A percentile compares a stretch with the other conserved stretches of the same genome.
These are phyloP conservation scores for Diaphora mendica DNA, from an alignment of 2,888 invertebrate genomes.

Conservation along the genomic window DNA sequence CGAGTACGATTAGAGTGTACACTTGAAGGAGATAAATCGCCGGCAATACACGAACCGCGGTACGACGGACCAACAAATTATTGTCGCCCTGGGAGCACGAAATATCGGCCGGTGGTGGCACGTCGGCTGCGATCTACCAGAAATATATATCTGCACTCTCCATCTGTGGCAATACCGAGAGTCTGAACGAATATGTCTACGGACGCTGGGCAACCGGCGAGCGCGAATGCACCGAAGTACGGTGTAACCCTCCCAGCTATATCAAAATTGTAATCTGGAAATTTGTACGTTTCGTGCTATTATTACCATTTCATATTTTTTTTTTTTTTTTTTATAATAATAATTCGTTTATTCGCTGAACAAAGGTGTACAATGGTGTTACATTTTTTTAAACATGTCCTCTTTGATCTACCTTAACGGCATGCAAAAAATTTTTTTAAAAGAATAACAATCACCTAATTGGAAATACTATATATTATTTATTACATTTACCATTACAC, in stretches of 20 bases:
- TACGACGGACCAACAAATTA: slow-evolving; percentile 82
- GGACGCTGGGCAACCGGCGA: slow-evolving; percentile 22
- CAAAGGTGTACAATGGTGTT: too few relatives aligned
- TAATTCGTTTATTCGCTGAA: too few relatives aligned
- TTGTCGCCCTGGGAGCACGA: slow-evolving; percentile 80
- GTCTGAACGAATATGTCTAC: slow-evolving; percentile 49
- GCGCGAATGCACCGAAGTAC: slow-evolving; percentile 35
- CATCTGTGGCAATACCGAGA: slow-evolving; percentile 56
- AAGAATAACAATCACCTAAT: too few relatives aligned
- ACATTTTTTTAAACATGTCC: too few relatives aligned
- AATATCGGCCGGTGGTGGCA: slow-evolving; percentile 73
- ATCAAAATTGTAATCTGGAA: slow-evolving; percentile 14
- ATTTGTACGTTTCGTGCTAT: background rate
- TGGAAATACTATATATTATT: too few relatives aligned
- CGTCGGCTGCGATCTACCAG: slow-evolving; percentile 67
- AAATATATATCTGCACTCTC: slow-evolving; percentile 66
- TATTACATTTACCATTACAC: too few relatives aligned
- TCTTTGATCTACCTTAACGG: too few relatives aligned
- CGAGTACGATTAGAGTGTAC: slow-evolving; percentile 68
- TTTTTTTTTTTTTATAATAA: too few relatives aligned
- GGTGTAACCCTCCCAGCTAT: slow-evolving; percentile 33
- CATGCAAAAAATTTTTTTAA: too few relatives aligned
- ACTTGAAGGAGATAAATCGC: slow-evolving; percentile 75
- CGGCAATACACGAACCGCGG: slow-evolving; percentile 70
- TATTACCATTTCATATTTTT: too few relatives aligned